phyloP scores from a whole-genome alignment of 2,888 invertebrate genomes.

The Ceratothoa steindachneri region DNA sequence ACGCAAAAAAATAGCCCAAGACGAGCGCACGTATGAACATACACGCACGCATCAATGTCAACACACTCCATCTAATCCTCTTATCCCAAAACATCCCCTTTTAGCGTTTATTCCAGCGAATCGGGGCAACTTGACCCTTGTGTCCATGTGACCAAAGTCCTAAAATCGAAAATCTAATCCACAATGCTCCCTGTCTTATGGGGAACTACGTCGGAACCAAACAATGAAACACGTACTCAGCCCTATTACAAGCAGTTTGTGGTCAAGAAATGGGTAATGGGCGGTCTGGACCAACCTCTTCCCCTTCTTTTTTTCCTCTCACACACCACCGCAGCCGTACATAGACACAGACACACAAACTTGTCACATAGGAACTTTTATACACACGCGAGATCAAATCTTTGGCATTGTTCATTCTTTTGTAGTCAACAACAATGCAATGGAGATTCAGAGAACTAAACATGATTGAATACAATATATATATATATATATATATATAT shows the following conservation, averaged over 20 bases:
- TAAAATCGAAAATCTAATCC: neutral
- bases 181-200: neutral
- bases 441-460: too few relatives aligned
- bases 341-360: too few relatives aligned
- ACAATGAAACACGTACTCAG: neutral
- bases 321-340: too few relatives aligned
- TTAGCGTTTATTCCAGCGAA: neutral
- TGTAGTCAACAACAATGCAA: too few relatives aligned
- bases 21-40: neutral
- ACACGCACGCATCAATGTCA: neutral
- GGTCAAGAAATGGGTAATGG: neutral
- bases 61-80: neutral
- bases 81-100: neutral
- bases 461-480: too few relatives aligned
- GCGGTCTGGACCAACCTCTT: too few relatives aligned
- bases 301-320: too few relatives aligned
- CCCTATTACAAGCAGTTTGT: neutral
- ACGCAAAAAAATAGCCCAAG: too few relatives aligned
- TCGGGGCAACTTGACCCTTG: neutral
- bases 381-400: too few relatives aligned
- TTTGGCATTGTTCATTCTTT: too few relatives aligned
- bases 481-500: too few relatives aligned
- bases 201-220: neutral
- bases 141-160: neutral
- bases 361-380: too few relatives aligned